phyloP scores from a whole-genome alignment of 2,888 invertebrate genomes.

The Hedya salicella region DNA sequence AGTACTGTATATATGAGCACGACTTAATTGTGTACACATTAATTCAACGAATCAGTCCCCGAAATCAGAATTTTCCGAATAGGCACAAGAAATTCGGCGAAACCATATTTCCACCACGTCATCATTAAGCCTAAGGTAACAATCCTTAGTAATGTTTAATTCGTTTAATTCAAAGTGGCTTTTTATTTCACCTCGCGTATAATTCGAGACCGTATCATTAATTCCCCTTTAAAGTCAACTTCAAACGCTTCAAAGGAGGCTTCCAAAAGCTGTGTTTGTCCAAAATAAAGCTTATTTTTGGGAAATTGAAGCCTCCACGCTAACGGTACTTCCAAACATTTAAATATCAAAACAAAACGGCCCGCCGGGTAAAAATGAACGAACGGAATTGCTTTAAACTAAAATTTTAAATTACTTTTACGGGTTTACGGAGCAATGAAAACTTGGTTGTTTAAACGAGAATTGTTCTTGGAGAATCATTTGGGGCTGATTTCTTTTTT shows the following conservation, averaged over 20 bases:
- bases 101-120: constrained; percentile 18
- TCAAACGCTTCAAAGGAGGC: constrained; percentile 20
- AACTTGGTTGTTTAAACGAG: constrained; percentile 21
- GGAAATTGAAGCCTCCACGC: constrained; percentile 23
- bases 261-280: constrained; percentile 34
- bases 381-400: constrained; percentile 15
- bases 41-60: background rate
- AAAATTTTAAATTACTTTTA: constrained; percentile 30
- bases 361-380: constrained; percentile 7
- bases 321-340: constrained; percentile 20
- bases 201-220: constrained; percentile 33
- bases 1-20: too few relatives aligned
- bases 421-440: constrained; percentile 20
- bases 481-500: constrained; percentile 6
- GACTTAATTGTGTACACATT: background rate
- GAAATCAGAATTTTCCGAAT: background rate
- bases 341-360: constrained; percentile 37
- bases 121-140: constrained; percentile 6
- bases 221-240: constrained; percentile 25
- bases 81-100: constrained; percentile 18
- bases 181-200: constrained; percentile 29
- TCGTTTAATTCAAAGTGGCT: constrained; percentile 23
- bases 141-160: constrained; percentile 27
- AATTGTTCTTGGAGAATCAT: constrained; percentile 18
- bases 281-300: constrained; percentile 39